Conservation (phyloP, 2,113 vertebrate species). For the Helogale parvula region DNA sequence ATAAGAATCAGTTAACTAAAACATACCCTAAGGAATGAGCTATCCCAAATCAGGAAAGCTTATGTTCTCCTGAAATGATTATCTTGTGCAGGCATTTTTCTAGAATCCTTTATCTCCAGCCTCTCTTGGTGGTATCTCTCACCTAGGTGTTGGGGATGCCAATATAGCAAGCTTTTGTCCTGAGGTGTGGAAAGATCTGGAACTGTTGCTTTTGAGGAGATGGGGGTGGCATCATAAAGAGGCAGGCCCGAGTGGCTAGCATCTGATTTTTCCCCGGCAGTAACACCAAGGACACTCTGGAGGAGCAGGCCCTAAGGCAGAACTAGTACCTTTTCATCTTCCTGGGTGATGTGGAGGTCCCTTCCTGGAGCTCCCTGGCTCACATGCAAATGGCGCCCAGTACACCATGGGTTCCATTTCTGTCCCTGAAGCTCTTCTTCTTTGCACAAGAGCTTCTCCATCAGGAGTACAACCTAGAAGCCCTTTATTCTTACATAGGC, state of each 20-base stretch:
- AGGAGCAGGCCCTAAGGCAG: not conserved
- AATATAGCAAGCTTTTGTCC: not conserved
- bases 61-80: not conserved
- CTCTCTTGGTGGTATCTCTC: not conserved
- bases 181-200: not conserved
- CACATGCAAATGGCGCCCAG: not conserved
- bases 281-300: not conserved
- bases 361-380: not conserved
- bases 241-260: not conserved
- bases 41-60: not conserved
- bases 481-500: not conserved
- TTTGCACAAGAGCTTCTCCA: not conserved
- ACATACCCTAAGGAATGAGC: not conserved
- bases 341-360: no score
- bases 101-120: not conserved
- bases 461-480: not conserved
- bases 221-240: not conserved
- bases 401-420: not conserved
- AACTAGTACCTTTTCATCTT: not conserved
- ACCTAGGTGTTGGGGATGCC: not conserved
- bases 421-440: not conserved
- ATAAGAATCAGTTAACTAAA: not conserved
- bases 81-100: not conserved
- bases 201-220: not conserved
- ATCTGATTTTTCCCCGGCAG: not conserved